These are phyloP conservation scores for Oscheius sp. DNA, from an alignment of 1,140 invertebrate species.

Conservation along the genomic window DNA sequence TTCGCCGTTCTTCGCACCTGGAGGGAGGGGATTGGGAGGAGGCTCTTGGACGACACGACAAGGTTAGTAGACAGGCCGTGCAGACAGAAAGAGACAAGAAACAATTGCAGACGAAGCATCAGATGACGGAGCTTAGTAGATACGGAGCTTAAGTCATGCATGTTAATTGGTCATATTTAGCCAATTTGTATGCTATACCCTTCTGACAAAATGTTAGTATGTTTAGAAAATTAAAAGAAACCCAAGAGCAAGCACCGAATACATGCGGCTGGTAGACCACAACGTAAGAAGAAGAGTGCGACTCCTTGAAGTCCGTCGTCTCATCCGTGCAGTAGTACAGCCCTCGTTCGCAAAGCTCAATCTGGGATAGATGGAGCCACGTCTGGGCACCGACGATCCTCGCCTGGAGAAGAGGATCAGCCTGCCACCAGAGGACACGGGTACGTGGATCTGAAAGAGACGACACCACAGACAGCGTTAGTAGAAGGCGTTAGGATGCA, in stretches of 20 bases:
- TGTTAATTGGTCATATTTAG: too few relatives aligned
- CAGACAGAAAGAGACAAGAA: too few relatives aligned
- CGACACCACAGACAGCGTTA: conserved; percentile 22
- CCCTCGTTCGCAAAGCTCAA: conserved; percentile 15
- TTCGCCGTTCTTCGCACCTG: conserved; percentile 43
- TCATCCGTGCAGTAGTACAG: conserved; percentile 28
- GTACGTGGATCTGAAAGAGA: conserved; percentile 21
- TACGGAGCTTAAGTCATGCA: too few relatives aligned
- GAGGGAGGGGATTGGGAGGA: background rate
- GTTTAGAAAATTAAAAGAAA: too few relatives aligned
- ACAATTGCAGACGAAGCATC: too few relatives aligned
- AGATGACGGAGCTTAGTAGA: too few relatives aligned
- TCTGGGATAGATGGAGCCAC: background rate
- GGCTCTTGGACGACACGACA: background rate
- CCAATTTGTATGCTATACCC: too few relatives aligned
- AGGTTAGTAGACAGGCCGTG: background rate
- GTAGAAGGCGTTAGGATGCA: background rate
- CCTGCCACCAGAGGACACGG: conserved; percentile 27
- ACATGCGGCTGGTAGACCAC: conserved; percentile 18
- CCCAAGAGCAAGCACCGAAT: background rate
- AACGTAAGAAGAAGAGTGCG: background rate
- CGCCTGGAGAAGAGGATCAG: conserved; percentile 1
- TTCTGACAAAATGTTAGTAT: too few relatives aligned
- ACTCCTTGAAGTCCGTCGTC: conserved; percentile 13
- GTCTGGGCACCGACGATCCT: conserved; percentile 17